Percentiles rank a stretch among this genome's conserved stretches.
Evolutionary conservation across 1,140 invertebrate species (phyloP).

Genomic region (Drosophila ogumai): DNA sequence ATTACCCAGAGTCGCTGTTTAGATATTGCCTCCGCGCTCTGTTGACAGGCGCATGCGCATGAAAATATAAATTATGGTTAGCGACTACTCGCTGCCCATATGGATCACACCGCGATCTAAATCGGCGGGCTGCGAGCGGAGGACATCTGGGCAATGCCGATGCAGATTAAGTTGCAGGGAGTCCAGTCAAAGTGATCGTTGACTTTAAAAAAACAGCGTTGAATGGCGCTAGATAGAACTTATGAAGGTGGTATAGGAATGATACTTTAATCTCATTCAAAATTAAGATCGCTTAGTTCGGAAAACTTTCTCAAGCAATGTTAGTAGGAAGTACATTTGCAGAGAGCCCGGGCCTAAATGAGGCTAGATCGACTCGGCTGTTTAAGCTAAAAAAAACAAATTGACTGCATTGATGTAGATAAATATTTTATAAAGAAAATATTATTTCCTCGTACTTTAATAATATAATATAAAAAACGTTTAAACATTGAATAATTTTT

Average conservation of each 20-base stretch:
- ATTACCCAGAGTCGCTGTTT: constrained; percentile 63
- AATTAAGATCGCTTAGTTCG: not conserved
- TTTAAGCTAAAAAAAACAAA: no score
- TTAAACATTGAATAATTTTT: no score
- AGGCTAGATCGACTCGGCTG: no score
- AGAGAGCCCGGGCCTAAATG: no score
- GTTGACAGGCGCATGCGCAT: constrained; percentile 66
- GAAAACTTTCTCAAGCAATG: not conserved
- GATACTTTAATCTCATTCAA: not conserved
- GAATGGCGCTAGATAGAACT: not conserved
- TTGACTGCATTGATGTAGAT: no score
- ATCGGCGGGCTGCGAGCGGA: constrained; percentile 2
- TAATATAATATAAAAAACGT: no score
- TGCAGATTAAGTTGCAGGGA: constrained; percentile 57
- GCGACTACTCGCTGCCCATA: constrained; percentile 25
- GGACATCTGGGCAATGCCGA: constrained; percentile 20
- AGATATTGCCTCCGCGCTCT: constrained; percentile 39
- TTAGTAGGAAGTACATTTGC: no score
- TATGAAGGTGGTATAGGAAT: not conserved
- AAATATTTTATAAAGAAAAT: no score
- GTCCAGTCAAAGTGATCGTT: constrained; percentile 22
- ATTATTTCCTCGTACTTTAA: no score
- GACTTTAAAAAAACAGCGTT: constrained; percentile 1
- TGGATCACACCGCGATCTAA: constrained; percentile 11
- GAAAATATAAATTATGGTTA: constrained; percentile 71